Percentiles rank a stretch among this genome's conserved stretches.
Evolutionary conservation across 2,888 invertebrate species (phyloP).

Genomic region (Cancer borealis): DNA sequence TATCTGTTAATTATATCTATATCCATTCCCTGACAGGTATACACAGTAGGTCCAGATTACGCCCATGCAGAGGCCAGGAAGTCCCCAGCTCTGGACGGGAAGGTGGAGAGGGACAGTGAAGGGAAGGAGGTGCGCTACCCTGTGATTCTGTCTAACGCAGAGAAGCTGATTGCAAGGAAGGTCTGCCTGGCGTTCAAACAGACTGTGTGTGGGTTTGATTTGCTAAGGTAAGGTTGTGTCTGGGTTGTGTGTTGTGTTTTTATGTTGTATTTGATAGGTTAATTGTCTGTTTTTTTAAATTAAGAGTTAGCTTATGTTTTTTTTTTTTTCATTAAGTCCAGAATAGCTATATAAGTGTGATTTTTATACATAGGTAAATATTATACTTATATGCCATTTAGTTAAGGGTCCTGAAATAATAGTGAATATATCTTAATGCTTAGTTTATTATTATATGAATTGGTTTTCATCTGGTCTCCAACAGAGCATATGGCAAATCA

Average conservation of each 20-base stretch:
- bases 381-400: neutral
- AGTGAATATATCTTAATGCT: neutral
- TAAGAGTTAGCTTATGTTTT: neutral
- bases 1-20: neutral
- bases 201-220: constrained; percentile 99
- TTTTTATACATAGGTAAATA: neutral
- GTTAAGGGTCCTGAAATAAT: neutral
- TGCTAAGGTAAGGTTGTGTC: constrained; percentile 85
- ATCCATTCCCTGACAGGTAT: constrained; percentile 85
- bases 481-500: constrained; percentile 97
- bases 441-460: neutral
- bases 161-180: constrained; percentile 98
- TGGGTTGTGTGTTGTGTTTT: neutral
- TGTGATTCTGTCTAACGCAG: constrained; percentile 97
- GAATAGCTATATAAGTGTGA: too few species aligned
- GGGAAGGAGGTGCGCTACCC: constrained; percentile 99
- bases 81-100: constrained; percentile 98
- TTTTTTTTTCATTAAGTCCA: too few species aligned
- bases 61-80: constrained; percentile 99
- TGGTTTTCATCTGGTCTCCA: neutral
- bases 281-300: neutral
- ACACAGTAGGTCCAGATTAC: constrained; percentile 99
- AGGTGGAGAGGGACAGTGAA: constrained; percentile 98
- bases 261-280: neutral
- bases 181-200: constrained; percentile 98